Base-by-base conservation (phyloP, 2,113 vertebrate species). In the Lanius collurio region DNA sequence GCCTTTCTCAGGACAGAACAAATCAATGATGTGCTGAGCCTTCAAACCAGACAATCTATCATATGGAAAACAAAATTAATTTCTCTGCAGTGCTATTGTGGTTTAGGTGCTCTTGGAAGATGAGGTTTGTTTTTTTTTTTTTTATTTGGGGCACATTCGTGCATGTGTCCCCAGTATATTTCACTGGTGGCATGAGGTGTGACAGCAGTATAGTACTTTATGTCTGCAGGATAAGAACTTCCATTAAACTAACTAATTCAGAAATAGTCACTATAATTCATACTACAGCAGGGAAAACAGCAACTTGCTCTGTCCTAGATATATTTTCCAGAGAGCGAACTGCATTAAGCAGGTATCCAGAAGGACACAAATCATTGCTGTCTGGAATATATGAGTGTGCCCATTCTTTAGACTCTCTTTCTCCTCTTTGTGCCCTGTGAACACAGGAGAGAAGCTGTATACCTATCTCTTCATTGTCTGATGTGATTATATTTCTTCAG, bases 211-310 rank as follows among this genome's bases (percentile, higher is more conserved):
- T 73, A 89, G 67, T 79, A 56, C 93, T 94, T 94, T 59, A 91
- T 93, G 67, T 95, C 94, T 96, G 95, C 59, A 88, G 95, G 83
- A 93, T 86, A 97, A 93, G 87, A 97, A 87, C 81, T 83, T 91
- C 74, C 71, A 91, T 93, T 95, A 94, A 95, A 94, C 83, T 91
- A 94, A 78, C 57, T 95, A 93, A 95, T 95, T 97, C 93, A 85
- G 65, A 55, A 94, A 41, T 31, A 92, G 78, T 80, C 49, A 65
- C 89, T 91, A 62, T 97, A 92, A 94, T 91, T 92, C 80, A 89
- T 92, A 78, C 47, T 75, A 56, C 69, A 79, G 77, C 60, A 64
- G 64, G 73, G 60, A 81, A 93, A 95, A 84, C 7, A 5, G 52
- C 64, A 96, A 46, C 84, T 57, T 86, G 56, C 39, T 89, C 78